Base-by-base conservation (phyloP, 2,113 vertebrate species). In the Podocnemis expansa region DNA sequence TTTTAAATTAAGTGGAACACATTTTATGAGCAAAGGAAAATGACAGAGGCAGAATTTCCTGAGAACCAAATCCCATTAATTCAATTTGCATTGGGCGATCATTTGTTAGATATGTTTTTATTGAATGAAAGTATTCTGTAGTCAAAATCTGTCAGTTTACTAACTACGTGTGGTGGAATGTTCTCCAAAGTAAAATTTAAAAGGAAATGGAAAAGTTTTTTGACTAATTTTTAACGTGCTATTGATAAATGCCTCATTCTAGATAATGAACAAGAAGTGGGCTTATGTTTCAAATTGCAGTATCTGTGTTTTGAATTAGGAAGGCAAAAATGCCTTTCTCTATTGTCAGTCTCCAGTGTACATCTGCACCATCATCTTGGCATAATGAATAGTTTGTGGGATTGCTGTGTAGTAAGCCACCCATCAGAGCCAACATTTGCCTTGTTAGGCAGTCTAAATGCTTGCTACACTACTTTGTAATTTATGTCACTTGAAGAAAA, bases 401-500 rank as follows among this genome's bases (percentile, higher is more conserved):
- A 84, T 63, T 75, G 51, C 49, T 49, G 41, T 78, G 84, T 31
- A 86, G 95, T 73, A 8, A 58, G 85, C 85, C 84, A 17, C 87
- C 75, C 21, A 0, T 25, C 86, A 82, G 89, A 82, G 75, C 93
- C 47, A 27, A 92, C 75, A 17, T 89, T 97, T 97, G 93, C 95
- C 96, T 96, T 91, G 91, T 85, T 86, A 95, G 95, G 90, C 90
- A 94, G 31, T 47, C 51, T 56, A 87, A 95, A 89, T 6, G 85
- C 95, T 95, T 93, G 84, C 96, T 90, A 73, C 0, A 2, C 91
- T 94, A n/a, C 97, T 97, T 98, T 96, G 88, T 98, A 97, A 98
- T 98, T 98, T 97, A 88, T 97, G 97, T 98, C 97, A 90, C 90
- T 96, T 95, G 94, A 96, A 95, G 93, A 82, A 92, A 97, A 98